Conservation (phyloP, 2,888 invertebrate species). For the Volucella zonaria region DNA sequence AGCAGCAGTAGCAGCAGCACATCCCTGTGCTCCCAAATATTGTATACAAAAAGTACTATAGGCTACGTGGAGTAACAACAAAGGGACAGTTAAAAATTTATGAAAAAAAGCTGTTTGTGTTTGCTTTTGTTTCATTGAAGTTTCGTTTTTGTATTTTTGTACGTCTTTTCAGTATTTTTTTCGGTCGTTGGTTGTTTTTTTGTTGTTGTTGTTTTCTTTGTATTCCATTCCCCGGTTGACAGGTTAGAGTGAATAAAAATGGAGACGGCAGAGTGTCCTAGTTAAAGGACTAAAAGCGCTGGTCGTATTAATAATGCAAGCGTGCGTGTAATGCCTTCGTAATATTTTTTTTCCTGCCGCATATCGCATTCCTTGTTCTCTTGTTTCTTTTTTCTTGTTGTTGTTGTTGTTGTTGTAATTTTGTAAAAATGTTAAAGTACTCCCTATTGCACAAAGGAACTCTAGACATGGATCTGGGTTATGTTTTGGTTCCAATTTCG, state of each 20-base stretch:
- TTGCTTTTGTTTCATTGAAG: slow-evolving; percentile 67
- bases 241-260: slow-evolving; percentile 57
- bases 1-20: slow-evolving; percentile 12
- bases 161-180: slow-evolving; percentile 29
- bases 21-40: slow-evolving; percentile 47
- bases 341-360: slow-evolving; percentile 48
- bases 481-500: slow-evolving; percentile 65
- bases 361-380: slow-evolving; percentile 37
- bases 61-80: slow-evolving; percentile 32
- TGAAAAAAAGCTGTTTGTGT: slow-evolving; percentile 69
- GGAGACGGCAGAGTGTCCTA: slow-evolving; percentile 54
- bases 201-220: slow-evolving; percentile 6
- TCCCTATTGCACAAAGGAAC: slow-evolving; percentile 54
- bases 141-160: slow-evolving; percentile 51
- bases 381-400: slow-evolving; percentile 24
- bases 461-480: slow-evolving; percentile 66
- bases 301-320: slow-evolving; percentile 72
- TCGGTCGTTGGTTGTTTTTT: slow-evolving; percentile 24
- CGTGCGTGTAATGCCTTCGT: slow-evolving; percentile 70
- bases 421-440: slow-evolving; percentile 22
- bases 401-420: slow-evolving; percentile 30
- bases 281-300: slow-evolving; percentile 65
- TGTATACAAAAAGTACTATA: neutral
- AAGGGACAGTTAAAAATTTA: slow-evolving; percentile 71
- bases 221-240: slow-evolving; percentile 44